Base-by-base conservation (phyloP, 2,113 vertebrate species). In the Caranx ignobilis region DNA sequence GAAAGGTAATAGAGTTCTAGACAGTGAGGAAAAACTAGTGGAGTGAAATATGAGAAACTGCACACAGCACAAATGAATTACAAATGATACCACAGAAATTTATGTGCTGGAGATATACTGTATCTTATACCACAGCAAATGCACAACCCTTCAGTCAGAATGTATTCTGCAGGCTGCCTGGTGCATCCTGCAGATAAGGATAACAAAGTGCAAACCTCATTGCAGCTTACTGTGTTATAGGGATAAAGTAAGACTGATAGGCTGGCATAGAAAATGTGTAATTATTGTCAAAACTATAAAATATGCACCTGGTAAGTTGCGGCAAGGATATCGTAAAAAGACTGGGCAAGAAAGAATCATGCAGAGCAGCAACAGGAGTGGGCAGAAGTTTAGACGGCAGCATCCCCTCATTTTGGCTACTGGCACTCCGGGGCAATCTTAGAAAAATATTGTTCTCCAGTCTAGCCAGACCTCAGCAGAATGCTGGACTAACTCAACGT, bases 381-480 rank as follows among this genome's bases (percentile, higher is more conserved):
- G 50, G 61, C 64, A 64, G 64, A 73, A 83, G 75, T 21, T 77
- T 59, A 64, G 47, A 75, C 12, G 41, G 64, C 72, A 65, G 75
- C 70, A 82, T 86, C 77, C 72, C 71, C 21, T 57, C 35, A 3
- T 67, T 79, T 75, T 61, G 77, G 69, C 72, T 69, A 81, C 79
- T 69, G 74, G 70, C 71, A 83, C 90, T 85, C 70, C 43, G 34
- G 84, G 64, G 69, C 91, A 93, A 94, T 91, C 91, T 93, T 88
- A 75, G 71, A 90, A 83, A 87, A 94, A 92, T 92, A 93, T 93
- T 92, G 87, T 91, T 91, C 79, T 85, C 69, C 78, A 59, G 89
- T 92, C 91, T 93, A 69, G 90, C 89, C 91, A 70, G 71, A 86
- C 54, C 63, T 88, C 72, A 62, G 70, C 65, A 71, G 72, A 64